Percentiles rank a stretch among this genome's conserved stretches.
These are phyloP conservation scores for Pycnonotus jocosus DNA, from an alignment of 2,113 vertebrate species.

Conservation along the genomic window DNA sequence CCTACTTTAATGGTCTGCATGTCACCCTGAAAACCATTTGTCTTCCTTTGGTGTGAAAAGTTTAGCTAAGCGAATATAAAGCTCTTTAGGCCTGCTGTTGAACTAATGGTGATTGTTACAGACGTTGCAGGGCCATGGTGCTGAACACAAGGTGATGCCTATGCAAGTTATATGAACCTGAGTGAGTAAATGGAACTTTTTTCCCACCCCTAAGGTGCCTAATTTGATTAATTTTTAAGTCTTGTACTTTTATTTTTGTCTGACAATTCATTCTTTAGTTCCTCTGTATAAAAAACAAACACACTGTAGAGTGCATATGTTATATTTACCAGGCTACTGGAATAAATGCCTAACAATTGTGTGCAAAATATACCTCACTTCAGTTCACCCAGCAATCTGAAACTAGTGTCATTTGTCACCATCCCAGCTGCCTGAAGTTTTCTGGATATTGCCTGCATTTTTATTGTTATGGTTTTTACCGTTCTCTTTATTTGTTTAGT, in stretches of 20 bases:
- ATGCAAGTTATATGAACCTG: rapidly evolving
- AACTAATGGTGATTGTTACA: not conserved
- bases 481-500: not conserved
- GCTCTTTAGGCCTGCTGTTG: not conserved
- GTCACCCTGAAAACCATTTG: not conserved
- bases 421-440: not conserved
- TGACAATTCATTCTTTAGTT: not conserved
- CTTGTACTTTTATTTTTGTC: not conserved
- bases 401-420: not conserved
- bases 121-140: not conserved
- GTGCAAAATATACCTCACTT: not conserved
- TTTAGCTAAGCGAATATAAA: not conserved
- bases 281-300: not conserved
- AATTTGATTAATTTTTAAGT: not conserved
- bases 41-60: not conserved
- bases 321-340: not conserved
- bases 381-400: not conserved
- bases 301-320: not conserved
- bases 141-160: not conserved
- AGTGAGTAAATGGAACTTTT: not conserved
- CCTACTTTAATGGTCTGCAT: not conserved
- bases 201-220: rapidly evolving
- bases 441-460: not conserved
- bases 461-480: not conserved
- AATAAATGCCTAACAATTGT: not conserved